Evolutionary conservation across 2,888 invertebrate species (phyloP), one percentile per base, ranked within the genome.

Genomic region (Archaeoteleia sp.): DNA sequence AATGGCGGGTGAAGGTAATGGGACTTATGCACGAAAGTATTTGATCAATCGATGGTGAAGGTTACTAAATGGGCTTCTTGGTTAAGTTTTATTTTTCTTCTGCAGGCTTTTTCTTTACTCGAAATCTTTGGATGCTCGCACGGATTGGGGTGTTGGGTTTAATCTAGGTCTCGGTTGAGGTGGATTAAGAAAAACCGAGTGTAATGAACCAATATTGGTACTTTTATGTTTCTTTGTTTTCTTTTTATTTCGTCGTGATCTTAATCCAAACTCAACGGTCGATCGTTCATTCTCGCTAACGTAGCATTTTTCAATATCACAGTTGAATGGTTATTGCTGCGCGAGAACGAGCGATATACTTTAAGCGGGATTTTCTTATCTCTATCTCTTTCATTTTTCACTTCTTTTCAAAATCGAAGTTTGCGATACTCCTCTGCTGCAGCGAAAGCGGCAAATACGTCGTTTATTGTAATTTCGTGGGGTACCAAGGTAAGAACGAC

Each of bases 401-500:
- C 34, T 14, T 51, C 34, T 39, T 49, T 39, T 54, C 30, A 1
- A 46, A n/a, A n/a, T n/a, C n/a, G n/a, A n/a, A n/a, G n/a, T n/a
- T 48, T 63, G 15, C 13, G 17, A 37, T 48, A 29, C 23, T 49
- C 53, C 35, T 39, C 23, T 10, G 46, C 46, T 17, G 20, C 10
- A 40, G 37, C 20, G 35, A 7, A 34, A 53, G 12, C 10, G 14
- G 32, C 46, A 34, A 27, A 48, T 43, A 23, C 48, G 27, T 51
- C 40, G 23, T 54, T 63, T 46, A 35, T 43, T 40, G 54, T 37
- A 34, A 70, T 73, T 62, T 70, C 66, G 43, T 72, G 71, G 65
- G 35, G 53, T 32, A 42, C 62, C 20, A 74, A 75, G 75, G 75
- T 75, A 75, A 75, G 75, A 46, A 27, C 17, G 30, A 32, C 32